Evolutionary conservation across 2,113 vertebrate species (phyloP), one percentile per base, ranked within the genome.

Genomic region (Sapajus apella): DNA sequence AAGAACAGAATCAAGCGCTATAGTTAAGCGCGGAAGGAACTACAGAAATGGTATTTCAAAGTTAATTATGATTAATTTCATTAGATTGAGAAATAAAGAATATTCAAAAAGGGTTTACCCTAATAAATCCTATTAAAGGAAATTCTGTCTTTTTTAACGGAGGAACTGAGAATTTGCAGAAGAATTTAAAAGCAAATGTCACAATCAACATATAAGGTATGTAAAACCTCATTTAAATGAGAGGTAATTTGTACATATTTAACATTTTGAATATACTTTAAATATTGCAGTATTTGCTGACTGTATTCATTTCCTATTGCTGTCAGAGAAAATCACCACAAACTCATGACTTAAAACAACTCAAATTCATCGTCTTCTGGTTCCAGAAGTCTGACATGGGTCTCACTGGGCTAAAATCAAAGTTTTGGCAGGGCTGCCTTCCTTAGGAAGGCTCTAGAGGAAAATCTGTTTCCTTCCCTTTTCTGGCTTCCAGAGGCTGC

Each of bases 181-280:
- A 80, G n/a, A 20, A 94, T 92, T 76, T 43, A 79, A 88, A 89
- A 90, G 18, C 17, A 76, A 61, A 94, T 80, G 27, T 87, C 40
- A 75, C 70, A 50, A 43, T 70, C 27, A 76, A 27, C 45, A 47
- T 30, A 47, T 47, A 47, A 86, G 72, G 9, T 87, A 8, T 37
- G 23, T n/a, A 32, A 79, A 86, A 52, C 21, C 4, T 87, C 77
- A 77, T 35, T 87, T 27, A 70, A 86, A 50, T 73, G 20, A 5
- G 84, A 66, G 25, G 35, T n/a, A 43, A 50, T 45, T 91, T 76
- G 72, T 21, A 73, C 30, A 21, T 37, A 56, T 50, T 85, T 45
- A 85, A 43, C 76, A 45, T 37, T 91, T 79, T 66, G 7, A 79
- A 66, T 56, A 18, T 72, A 30, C 37, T 56, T 80, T 43, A 72